phyloP scores from a whole-genome alignment of 2,888 invertebrate species.

The Caenorhabditis afra region DNA sequence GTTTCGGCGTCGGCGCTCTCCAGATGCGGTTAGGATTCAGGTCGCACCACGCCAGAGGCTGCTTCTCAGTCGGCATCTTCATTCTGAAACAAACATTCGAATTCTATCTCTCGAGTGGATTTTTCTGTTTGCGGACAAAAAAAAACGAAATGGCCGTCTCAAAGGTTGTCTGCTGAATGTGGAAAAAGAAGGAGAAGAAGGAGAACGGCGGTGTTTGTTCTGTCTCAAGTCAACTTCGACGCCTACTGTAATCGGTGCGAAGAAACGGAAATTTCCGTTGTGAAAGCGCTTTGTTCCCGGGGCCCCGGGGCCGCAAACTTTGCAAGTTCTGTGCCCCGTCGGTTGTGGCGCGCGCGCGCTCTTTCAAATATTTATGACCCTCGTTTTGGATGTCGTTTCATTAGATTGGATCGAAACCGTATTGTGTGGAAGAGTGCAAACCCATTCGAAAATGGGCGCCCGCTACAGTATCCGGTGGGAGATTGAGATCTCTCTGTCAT shows the following conservation, averaged over 20 bases:
- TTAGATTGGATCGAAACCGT: conserved; percentile 45
- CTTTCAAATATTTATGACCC: conserved; percentile 47
- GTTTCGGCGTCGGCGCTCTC: conserved; percentile 43
- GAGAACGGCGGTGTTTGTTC: conserved; percentile 19
- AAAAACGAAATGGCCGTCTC: too few species aligned
- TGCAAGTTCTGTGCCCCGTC: not conserved
- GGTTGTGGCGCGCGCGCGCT: conserved; percentile 34
- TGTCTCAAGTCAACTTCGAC: not conserved
- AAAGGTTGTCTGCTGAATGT: too few species aligned
- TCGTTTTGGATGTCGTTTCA: conserved; percentile 29
- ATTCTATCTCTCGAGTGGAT: too few species aligned
- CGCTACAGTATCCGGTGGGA: conserved; percentile 12
- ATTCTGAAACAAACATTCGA: not conserved
- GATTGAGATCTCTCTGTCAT: not conserved
- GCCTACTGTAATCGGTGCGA: too few species aligned
- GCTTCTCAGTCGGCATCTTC: not conserved
- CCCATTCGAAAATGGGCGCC: conserved; percentile 6
- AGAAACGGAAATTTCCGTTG: too few species aligned
- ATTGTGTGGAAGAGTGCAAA: conserved; percentile 48
- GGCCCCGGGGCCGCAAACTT: too few species aligned
- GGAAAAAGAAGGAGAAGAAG: not conserved
- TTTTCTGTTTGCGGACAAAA: not conserved
- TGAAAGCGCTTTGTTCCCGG: too few species aligned
- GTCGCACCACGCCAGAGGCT: conserved; percentile 28
- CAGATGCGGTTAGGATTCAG: conserved; percentile 48